Evolutionary conservation across 53 echinoderm and acorn worm species (phyloP), one percentile per base, ranked within the genome.

Genomic region (Arbacia lixula): DNA sequence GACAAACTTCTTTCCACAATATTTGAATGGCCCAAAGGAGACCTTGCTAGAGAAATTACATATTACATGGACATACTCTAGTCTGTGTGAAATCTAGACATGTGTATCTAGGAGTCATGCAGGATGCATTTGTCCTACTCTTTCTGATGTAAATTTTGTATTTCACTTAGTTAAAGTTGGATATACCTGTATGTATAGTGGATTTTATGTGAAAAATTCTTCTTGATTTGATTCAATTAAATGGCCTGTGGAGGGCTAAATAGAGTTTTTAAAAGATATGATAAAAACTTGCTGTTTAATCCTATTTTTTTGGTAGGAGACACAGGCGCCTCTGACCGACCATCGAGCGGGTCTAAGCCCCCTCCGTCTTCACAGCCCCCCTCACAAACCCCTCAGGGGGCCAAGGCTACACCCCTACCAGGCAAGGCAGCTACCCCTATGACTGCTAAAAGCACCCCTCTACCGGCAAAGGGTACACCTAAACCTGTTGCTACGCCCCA

Each of bases 271-370:
- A n/a, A n/a, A n/a, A n/a, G n/a, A n/a, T n/a, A n/a, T n/a, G n/a
- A n/a, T n/a, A n/a, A n/a, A n/a, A n/a, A n/a, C n/a, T n/a, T n/a
- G n/a, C n/a, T n/a, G n/a, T 46, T 46, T 46, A 46, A 10, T 46
- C 9, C 8, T 10, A 46, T 46, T 46, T 26, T 68, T 28, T 25
- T 22, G 14, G 43, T 28, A 69, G 69, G 46, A 42, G 69, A 69
- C 25, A 81, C 82, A 6, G 49, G 41, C 38, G 87, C 84, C 46
- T 57, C 83, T 62, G 71, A 77, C 25, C 84, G 87, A 55, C 89
- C 89, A 38, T 83, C 63, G 16, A 93, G 93, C 50, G 81, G 89
- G 25, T 83, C 76, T 69, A 93, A 93, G 61, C 56, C 88, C 24
- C 41, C 87, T 26, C 76, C 87, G 3, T 52, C 84, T 17, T 61